Evolutionary conservation across 2,888 invertebrate species (phyloP).

Genomic region (Cryptocephalus primarius): DNA sequence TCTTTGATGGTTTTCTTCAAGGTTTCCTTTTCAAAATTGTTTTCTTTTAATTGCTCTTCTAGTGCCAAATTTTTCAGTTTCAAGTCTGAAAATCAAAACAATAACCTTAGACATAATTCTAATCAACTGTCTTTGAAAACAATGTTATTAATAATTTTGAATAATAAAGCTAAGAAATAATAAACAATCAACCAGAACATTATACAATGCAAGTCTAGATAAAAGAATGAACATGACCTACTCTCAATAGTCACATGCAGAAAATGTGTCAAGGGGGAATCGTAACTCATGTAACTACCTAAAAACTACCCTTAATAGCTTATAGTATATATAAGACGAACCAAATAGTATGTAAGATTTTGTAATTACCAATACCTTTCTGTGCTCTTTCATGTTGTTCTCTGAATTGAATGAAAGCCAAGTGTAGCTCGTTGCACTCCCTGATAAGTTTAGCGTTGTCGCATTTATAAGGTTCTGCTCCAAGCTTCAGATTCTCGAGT

Average conservation of each 20-base stretch:
- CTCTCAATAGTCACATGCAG: no score
- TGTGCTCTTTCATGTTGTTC: conserved; percentile 52
- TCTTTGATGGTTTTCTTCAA: conserved; percentile 22
- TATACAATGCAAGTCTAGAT: no score
- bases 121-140: no score
- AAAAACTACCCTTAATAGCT: no score
- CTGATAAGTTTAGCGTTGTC: conserved; percentile 66
- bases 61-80: conserved; percentile 41
- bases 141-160: no score
- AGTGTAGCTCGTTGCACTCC: conserved; percentile 64
- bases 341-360: not conserved
- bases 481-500: conserved; percentile 55
- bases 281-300: no score
- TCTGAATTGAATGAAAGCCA: conserved; percentile 51
- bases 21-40: conserved; percentile 33
- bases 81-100: conserved; percentile 34
- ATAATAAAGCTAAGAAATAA: no score
- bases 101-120: not conserved
- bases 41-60: conserved; percentile 48
- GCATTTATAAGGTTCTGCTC: conserved; percentile 69
- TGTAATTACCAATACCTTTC: conserved; percentile 32
- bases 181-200: no score
- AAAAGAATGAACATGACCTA: no score
- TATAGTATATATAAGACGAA: not conserved
- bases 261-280: no score